Base-by-base conservation (phyloP, 1,140 invertebrate genomes). In the Megalopta genalis region DNA sequence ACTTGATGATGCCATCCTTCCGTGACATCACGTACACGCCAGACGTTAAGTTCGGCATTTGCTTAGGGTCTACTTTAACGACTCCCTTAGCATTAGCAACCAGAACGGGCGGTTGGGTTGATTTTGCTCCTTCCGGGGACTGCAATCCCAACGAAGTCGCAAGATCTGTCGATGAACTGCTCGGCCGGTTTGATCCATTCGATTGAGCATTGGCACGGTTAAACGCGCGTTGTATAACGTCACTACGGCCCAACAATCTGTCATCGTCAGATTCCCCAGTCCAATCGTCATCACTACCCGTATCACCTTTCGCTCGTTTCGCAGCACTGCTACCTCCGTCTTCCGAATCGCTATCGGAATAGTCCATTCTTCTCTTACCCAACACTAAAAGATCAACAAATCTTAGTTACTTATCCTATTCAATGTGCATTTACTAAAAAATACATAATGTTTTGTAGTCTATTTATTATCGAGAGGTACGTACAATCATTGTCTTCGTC, bases 1-100 rank as follows among this genome's bases (percentile, higher is more conserved):
- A 91, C 87, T 95, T 95, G 88, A 95, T 95, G 59, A 95, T 95
- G 23, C 95, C 95, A 52, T 95, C 95, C 82, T 95, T 96, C 87
- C 95, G 95, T 2, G 95, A 96, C 95, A 96, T 96, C 27, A 96
- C 95, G 84, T 96, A 96, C 16, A 96, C 95, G 79, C 95, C 95
- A 82, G 93, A 91, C 80, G 93, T 94, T 39, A 96, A 92, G 85
- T 95, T 95, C 2, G 95, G 95, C 92, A 96, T 94, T 88, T 96
- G 95, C 84, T 95, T 95, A 6, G 95, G 95, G 90, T 96, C 95
- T 16, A 96, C 95, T 90, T 96, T 95, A 39, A 96, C 95, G 25
- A 96, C 95, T 14, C 95, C 95, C 88, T 96, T 96, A 25, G 95
- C 94, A 88, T 95, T 95, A 0, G 95, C 94, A 75, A 95, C 95